Evolutionary conservation across 1,140 invertebrate genomes (phyloP), one percentile per base, ranked within the genome.

Genomic region (Pararge aegeria): DNA sequence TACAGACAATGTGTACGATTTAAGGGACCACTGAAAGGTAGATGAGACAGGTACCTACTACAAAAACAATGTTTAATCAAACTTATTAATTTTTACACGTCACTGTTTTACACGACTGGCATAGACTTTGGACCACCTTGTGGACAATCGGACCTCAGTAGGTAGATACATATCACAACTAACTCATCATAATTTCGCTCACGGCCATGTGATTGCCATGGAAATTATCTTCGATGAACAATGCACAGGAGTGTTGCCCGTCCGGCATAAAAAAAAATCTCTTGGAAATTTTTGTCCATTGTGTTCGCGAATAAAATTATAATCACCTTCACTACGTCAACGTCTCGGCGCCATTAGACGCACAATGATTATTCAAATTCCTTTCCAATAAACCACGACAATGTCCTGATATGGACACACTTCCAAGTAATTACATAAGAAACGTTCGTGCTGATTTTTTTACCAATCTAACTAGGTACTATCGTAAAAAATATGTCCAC

Each of bases 281-380:
- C 68, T 70, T 59, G 70, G 77, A 78, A 78, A 67, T 71, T 69
- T 62, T 61, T 44, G 66, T 53, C 66, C 72, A 74, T 73, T 77
- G 73, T 80, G 55, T 69, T 74, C 51, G 68, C 64, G 64, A 72
- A 69, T 66, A 68, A 68, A 70, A 70, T 75, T 56, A 69, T 70
- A 68, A 65, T 69, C 42, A 46, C 54, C 37, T 68, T 66, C 61
- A 59, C 50, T 59, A 54, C 57, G 64, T 58, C 60, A 60, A 49
- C 44, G 54, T 51, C 55, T 46, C 64, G 58, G 51, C 59, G 59
- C 63, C 63, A 48, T 54, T 37, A 46, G 42, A 44, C 38, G 3
- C 20, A 20, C 21, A 54, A 29, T 49, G 55, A 64, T 59, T 59
- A 55, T 54, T 55, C 38, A 55, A 50, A 64, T 58, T 37, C 48